Percentiles rank a stretch among this genome's conserved stretches.
Conservation (phyloP, 2,888 invertebrate species). For the Cyaniris semiargus region DNA sequence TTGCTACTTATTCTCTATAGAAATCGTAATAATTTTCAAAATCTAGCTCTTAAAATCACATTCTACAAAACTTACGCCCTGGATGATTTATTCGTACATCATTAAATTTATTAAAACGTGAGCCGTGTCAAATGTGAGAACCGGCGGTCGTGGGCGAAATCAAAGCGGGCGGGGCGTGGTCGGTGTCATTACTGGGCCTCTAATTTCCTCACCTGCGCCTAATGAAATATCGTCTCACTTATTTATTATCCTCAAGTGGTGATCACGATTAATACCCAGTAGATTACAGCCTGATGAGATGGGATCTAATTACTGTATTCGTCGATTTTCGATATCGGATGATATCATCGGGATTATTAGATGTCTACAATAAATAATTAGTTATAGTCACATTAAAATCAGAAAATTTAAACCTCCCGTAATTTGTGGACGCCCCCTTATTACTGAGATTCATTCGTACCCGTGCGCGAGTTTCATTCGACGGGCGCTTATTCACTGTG, state of each 20-base stretch:
- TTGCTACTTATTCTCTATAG: too few relatives aligned
- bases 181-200: slow-evolving; percentile 59
- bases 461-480: too few relatives aligned
- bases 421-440: too few relatives aligned
- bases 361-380: too few relatives aligned
- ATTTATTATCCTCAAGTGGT: slow-evolving; percentile 32
- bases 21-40: too few relatives aligned
- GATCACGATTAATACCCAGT: slow-evolving; percentile 24
- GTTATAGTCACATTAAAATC: too few relatives aligned
- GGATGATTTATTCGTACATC: slow-evolving; percentile 16
- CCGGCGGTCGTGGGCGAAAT: slow-evolving; percentile 35
- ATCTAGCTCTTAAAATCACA: background rate
- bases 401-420: too few relatives aligned
- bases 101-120: slow-evolving; percentile 19
- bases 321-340: slow-evolving; percentile 14
- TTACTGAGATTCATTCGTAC: too few relatives aligned
- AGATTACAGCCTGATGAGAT: slow-evolving; percentile 10
- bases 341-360: background rate
- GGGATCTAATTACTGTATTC: slow-evolving; percentile 11
- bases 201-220: slow-evolving; percentile 67
- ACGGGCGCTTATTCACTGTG: background rate
- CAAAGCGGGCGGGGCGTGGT: slow-evolving; percentile 55
- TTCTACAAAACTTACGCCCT: background rate
- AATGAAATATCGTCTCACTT: slow-evolving; percentile 58
- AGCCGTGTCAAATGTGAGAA: slow-evolving; percentile 23